phyloP scores from a whole-genome alignment of 2,797 vertebrate genomes.

The Alca torda region DNA sequence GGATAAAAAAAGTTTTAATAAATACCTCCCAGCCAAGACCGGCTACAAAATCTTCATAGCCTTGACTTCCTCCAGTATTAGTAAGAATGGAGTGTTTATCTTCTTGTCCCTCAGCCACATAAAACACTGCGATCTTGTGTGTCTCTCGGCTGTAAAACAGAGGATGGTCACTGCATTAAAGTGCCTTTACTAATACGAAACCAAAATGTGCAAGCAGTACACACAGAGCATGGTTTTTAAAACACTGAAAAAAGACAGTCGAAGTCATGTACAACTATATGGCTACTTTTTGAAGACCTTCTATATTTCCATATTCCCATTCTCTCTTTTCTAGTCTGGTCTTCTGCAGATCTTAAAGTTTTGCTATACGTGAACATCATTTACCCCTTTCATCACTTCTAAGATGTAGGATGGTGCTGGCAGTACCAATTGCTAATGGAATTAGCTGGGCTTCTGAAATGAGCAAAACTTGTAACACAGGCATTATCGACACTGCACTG shows the following conservation, averaged over 20 bases:
- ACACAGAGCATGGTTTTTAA: not conserved
- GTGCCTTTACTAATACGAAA: not conserved
- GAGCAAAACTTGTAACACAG: not conserved
- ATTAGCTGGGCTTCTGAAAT: not conserved
- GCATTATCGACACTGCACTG: not conserved
- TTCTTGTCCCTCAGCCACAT: conserved; percentile 97
- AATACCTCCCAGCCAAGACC: conserved; percentile 98
- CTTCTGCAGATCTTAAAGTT: not conserved
- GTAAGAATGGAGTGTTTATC: conserved; percentile 99
- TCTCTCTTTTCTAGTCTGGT: not conserved
- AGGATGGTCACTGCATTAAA: not conserved
- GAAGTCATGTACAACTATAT: not conserved
- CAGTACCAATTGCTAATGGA: not conserved
- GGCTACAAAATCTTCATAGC: conserved; percentile 97
- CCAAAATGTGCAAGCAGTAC: not conserved
- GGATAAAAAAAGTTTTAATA: conserved; percentile 32
- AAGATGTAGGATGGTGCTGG: not conserved
- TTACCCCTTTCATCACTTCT: not conserved
- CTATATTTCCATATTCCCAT: not conserved
- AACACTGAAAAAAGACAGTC: not conserved
- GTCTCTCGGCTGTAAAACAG: conserved; percentile 90
- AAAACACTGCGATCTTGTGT: conserved; percentile 98
- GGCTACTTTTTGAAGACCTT: not conserved
- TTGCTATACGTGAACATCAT: not conserved
- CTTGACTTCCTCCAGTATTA: conserved; percentile 94